These are phyloP conservation scores for Heliothis subflexa DNA, from an alignment of 1,140 invertebrate genomes.

Conservation along the genomic window DNA sequence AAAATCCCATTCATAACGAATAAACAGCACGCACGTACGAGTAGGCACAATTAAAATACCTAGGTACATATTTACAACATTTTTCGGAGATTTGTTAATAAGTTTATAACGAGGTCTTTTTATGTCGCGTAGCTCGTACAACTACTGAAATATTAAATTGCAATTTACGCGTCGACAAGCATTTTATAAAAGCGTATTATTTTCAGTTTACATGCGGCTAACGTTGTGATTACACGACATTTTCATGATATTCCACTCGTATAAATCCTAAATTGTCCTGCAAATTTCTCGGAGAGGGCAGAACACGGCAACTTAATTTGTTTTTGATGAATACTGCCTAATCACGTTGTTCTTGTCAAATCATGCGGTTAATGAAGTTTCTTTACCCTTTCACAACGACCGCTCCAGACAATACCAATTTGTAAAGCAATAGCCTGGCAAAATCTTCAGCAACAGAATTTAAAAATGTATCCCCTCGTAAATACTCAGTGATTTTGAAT, in stretches of 20 bases:
- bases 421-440: not conserved
- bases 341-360: slow-evolving; percentile 75
- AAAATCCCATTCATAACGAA: no score
- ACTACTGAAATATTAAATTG: slow-evolving; percentile 46
- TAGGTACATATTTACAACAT: not conserved
- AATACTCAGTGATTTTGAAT: slow-evolving; percentile 1
- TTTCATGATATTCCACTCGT: slow-evolving; percentile 45
- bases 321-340: slow-evolving; percentile 71
- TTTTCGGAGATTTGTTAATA: slow-evolving; percentile 24
- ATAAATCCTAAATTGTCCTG: slow-evolving; percentile 62
- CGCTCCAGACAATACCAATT: no score
- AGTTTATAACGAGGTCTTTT: slow-evolving; percentile 33
- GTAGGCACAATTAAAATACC: not conserved
- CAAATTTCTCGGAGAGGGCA: slow-evolving; percentile 47
- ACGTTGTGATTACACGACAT: slow-evolving; percentile 36
- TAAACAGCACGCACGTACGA: not conserved
- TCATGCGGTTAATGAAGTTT: slow-evolving; percentile 78
- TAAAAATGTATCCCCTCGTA: slow-evolving; percentile 1
- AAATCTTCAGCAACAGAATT: not conserved
- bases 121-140: slow-evolving; percentile 13
- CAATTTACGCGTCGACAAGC: slow-evolving; percentile 38
- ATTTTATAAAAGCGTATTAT: slow-evolving; percentile 44
- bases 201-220: slow-evolving; percentile 41
- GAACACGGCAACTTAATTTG: slow-evolving; percentile 72
- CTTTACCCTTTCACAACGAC: slow-evolving; percentile 49